phyloP scores from a whole-genome alignment of 30 jellyfish, hydroid and myxozoan genomes.

The Cassiopea xamachana region DNA sequence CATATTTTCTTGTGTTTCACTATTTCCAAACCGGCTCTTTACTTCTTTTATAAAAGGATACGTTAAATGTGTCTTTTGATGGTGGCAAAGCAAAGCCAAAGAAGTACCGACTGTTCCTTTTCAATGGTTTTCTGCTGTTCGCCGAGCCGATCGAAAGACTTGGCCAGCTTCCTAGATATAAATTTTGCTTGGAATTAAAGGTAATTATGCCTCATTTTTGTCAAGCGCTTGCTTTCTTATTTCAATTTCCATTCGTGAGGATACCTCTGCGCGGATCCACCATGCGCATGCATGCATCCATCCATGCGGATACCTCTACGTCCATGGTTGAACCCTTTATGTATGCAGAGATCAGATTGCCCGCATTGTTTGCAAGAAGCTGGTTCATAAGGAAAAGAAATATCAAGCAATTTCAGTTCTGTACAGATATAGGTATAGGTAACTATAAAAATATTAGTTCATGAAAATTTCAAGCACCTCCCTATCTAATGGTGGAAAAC shows the following conservation, averaged over 20 bases:
- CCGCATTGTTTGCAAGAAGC: no score
- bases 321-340: no score
- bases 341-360: no score
- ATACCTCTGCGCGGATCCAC: no score
- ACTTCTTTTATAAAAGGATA: constrained; percentile 45
- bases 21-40: neutral
- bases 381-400: no score
- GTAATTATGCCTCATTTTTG: neutral
- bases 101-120: constrained; percentile 69
- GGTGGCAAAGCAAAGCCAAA: constrained; percentile 75
- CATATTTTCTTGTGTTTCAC: neutral
- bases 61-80: constrained; percentile 70
- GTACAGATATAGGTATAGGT: no score
- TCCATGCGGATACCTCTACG: no score
- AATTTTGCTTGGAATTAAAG: constrained; percentile 66
- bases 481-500: no score
- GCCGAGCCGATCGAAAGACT: constrained; percentile 76
- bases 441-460: no score
- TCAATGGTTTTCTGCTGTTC: constrained; percentile 62
- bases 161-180: constrained; percentile 69
- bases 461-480: no score
- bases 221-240: neutral
- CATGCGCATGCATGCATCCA: no score
- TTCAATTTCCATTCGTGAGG: neutral
- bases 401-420: no score